Conservation (phyloP, 2,888 invertebrate species). For the Pteria penguin region DNA sequence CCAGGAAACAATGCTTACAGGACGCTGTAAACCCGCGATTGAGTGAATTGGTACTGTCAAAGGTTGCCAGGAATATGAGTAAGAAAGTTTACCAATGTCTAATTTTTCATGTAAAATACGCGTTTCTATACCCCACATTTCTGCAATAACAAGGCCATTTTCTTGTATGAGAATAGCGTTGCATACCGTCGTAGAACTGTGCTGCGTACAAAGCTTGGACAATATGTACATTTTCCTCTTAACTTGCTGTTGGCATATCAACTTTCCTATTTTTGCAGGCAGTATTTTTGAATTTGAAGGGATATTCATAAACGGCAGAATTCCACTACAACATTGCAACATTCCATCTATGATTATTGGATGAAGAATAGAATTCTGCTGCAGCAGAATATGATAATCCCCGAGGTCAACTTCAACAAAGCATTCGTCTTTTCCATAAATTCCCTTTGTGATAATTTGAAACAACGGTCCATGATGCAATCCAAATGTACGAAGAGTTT, state of each 20-base stretch:
- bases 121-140: constrained; percentile 9
- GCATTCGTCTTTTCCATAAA: background rate
- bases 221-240: constrained; percentile 11
- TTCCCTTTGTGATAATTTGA: constrained; percentile 2
- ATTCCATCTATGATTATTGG: constrained; percentile 30
- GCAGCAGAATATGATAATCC: background rate
- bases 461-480: constrained; percentile 16
- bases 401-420: constrained; percentile 6
- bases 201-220: background rate
- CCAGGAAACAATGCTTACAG: too few species aligned
- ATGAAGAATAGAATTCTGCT: constrained; percentile 1
- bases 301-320: background rate
- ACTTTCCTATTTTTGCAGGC: background rate
- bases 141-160: constrained; percentile 18
- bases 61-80: background rate
- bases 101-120: background rate
- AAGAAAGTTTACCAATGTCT: background rate
- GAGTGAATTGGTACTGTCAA: background rate
- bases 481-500: constrained; percentile 1
- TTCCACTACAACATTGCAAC: constrained; percentile 17
- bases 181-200: background rate
- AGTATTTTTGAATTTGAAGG: constrained; percentile 1
- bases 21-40: background rate
- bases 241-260: background rate
- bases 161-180: constrained; percentile 4